Percentiles rank a stretch among this genome's conserved stretches.
phyloP scores from a whole-genome alignment of 2,888 invertebrate species.

The Heliconius aoede region DNA sequence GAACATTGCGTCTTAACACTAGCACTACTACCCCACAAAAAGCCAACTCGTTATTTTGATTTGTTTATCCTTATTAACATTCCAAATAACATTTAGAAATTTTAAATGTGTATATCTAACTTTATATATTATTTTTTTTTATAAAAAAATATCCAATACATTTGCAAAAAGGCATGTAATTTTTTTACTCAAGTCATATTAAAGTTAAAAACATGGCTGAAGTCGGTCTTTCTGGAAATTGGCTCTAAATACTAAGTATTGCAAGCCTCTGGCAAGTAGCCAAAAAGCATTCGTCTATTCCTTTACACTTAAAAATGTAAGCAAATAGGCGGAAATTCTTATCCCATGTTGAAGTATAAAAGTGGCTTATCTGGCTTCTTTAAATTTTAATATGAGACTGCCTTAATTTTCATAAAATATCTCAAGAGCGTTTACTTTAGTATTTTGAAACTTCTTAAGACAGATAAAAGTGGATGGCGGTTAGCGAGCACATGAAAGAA shows the following conservation, averaged over 20 bases:
- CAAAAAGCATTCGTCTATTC: constrained; percentile 52
- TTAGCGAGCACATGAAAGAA: background rate
- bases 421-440: constrained; percentile 9
- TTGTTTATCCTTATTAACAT: no score
- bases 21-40: no score
- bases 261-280: constrained; percentile 52
- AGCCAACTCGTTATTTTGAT: no score
- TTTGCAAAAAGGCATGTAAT: constrained; percentile 18
- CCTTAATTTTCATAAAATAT: constrained; percentile 27
- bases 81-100: background rate
- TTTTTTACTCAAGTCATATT: constrained; percentile 40
- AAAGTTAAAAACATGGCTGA: constrained; percentile 37
- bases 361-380: constrained; percentile 14
- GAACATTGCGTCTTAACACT: no score
- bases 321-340: constrained; percentile 42
- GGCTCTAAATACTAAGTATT: constrained; percentile 53
- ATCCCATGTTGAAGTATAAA: constrained; percentile 29
- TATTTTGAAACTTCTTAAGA: background rate
- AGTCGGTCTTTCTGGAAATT: constrained; percentile 52
- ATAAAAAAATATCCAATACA: background rate
- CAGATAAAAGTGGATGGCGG: no score
- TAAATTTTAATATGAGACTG: constrained; percentile 6
- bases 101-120: background rate
- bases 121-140: no score
- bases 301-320: constrained; percentile 57